Evolutionary conservation across 2,888 invertebrate genomes (phyloP).

Genomic region (Arctia plantaginis): DNA sequence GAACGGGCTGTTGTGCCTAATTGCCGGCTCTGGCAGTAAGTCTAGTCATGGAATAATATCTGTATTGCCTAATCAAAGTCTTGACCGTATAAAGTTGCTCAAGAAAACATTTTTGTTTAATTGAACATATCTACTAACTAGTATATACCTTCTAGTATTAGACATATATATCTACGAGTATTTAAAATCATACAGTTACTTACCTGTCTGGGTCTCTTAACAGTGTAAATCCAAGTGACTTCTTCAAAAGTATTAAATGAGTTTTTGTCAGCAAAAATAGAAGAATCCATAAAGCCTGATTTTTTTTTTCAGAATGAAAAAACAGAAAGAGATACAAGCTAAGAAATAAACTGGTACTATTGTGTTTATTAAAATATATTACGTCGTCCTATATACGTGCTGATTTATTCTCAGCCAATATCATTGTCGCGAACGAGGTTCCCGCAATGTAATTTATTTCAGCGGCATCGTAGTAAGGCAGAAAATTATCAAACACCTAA

Average conservation of each 20-base stretch:
- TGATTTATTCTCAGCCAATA: constrained; percentile 24
- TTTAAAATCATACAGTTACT: neutral
- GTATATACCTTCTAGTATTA: too few species aligned
- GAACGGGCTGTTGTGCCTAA: neutral
- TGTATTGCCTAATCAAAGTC: neutral
- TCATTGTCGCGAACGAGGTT: constrained; percentile 16
- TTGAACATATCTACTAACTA: too few species aligned
- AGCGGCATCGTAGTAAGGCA: constrained; percentile 17
- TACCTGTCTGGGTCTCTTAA: neutral
- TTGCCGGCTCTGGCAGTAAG: neutral
- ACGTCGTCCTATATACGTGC: constrained; percentile 9
- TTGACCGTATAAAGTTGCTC: neutral
- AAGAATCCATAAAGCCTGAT: neutral
- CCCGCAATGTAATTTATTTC: constrained; percentile 26
- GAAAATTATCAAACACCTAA: constrained; percentile 42
- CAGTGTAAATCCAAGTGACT: neutral
- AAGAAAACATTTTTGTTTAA: neutral
- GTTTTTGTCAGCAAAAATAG: neutral
- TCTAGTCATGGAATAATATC: neutral
- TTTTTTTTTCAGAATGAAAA: neutral
- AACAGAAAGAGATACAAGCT: neutral
- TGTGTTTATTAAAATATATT: constrained; percentile 19
- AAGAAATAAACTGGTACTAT: constrained; percentile 14
- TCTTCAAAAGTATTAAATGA: neutral
- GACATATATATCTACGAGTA: too few species aligned